A percentile compares a stretch with the other conserved stretches of the same genome.
Evolutionary conservation across 2,113 vertebrate genomes (phyloP).

Genomic region (Petromus typicus): DNA sequence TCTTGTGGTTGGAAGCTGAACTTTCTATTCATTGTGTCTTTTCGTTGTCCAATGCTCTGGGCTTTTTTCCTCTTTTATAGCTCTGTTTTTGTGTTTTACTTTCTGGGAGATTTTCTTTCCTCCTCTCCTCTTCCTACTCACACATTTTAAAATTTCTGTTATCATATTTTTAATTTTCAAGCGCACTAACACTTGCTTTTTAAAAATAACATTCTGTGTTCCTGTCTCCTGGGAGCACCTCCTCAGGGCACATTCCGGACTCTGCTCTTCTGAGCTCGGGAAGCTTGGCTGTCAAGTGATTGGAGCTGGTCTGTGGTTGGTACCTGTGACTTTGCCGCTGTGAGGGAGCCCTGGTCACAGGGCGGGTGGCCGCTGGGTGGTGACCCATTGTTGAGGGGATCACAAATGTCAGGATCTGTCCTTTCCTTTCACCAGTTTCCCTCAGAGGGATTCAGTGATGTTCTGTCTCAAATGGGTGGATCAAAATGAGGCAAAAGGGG

Average conservation of each 20-base stretch:
- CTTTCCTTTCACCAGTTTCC: not conserved
- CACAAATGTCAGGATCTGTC: not conserved
- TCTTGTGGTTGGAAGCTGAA: not conserved
- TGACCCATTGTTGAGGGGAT: not conserved
- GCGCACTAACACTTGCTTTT: not conserved
- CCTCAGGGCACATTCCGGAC: not conserved
- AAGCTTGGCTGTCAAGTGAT: not conserved
- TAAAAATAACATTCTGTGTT: not conserved
- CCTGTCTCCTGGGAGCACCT: not conserved
- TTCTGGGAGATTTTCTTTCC: not conserved
- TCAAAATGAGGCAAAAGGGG: not conserved
- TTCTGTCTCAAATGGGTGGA: not conserved
- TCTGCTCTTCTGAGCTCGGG: not conserved
- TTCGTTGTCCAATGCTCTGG: not conserved
- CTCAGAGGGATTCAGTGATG: not conserved
- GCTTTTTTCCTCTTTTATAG: not conserved
- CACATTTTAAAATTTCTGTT: not conserved
- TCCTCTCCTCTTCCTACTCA: not conserved
- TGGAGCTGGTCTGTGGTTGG: not conserved
- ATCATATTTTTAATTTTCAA: not conserved
- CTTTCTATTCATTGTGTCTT: not conserved
- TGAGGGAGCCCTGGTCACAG: not conserved
- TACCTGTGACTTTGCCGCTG: not conserved
- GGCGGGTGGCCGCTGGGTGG: rapidly evolving
- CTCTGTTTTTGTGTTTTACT: not conserved